A percentile compares a stretch with the other conserved stretches of the same genome.
Evolutionary conservation across 2,797 vertebrate genomes (phyloP).

Genomic region (Bradypodion pumilum): DNA sequence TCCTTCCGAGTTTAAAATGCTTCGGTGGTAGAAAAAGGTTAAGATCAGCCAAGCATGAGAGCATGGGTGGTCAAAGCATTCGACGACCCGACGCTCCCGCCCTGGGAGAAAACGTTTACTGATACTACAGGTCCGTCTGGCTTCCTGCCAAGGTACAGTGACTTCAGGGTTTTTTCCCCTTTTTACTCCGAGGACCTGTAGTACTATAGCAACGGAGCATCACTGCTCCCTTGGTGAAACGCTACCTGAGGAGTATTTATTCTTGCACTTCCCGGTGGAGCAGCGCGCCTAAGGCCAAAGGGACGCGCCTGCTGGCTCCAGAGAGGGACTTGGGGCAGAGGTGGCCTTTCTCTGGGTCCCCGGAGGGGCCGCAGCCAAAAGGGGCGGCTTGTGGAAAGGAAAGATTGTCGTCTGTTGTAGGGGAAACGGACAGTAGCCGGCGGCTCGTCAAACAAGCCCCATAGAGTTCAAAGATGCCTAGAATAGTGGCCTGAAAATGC

Average conservation of each 20-base stretch:
- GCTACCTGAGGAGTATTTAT: background rate
- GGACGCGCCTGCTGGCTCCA: background rate
- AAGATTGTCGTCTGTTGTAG: no score
- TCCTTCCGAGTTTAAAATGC: no score
- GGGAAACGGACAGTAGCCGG: background rate
- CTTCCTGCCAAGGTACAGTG: background rate
- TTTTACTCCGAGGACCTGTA: background rate
- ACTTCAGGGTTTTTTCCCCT: background rate
- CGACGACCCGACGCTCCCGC: no score
- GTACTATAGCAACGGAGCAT: slow-evolving; percentile 14
- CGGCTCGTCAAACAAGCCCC: no score
- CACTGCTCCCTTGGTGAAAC: background rate
- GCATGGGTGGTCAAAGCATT: background rate
- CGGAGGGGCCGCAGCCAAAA: no score
- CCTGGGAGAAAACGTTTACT: no score
- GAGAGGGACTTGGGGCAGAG: background rate
- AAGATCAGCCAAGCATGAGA: background rate
- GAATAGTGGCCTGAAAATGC: background rate
- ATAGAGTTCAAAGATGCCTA: background rate
- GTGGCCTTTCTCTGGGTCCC: background rate
- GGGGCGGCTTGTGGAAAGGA: no score
- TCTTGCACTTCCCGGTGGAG: background rate
- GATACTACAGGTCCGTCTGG: background rate
- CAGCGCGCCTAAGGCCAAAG: background rate
- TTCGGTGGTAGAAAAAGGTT: no score